Base-by-base conservation (phyloP, 2,113 vertebrate species). In the Tragelaphus buxtoni region DNA sequence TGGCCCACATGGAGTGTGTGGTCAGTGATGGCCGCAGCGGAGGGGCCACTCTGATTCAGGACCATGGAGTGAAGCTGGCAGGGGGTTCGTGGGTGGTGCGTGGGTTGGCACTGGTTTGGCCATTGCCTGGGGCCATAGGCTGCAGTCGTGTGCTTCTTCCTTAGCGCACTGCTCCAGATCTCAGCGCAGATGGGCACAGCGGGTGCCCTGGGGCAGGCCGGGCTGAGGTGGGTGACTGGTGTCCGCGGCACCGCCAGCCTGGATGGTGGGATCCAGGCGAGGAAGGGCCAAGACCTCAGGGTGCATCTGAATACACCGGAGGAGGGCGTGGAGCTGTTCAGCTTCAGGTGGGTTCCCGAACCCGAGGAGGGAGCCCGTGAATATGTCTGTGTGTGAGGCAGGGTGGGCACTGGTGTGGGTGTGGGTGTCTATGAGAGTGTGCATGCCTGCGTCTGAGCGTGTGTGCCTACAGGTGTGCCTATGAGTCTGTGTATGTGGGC, bases 231-330 rank as follows among this genome's bases (percentile, higher is more conserved):
- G 99, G 97, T 98, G 55, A 98, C 98, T 81, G 98, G 98, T 45
- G 5, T 99, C 77, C 99, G 86, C 17, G 99, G 98, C 80, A 98
- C 98, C 26, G 98, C 98, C 51, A 99, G 99, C 96, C 97, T 99
- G 90, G 99, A 99, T 51, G 99, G 99, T 18, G 99, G 99, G 77
- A 82, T 99, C 84, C 99, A 98, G 88, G 84, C 99, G 1, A 99
- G 99, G 98, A 99, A 99, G 63, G 99, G 99, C 3, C 99, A 97
- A 85, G 99, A 99, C n/a, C 92, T 99, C 85, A 99, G 99, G 93
- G 96, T 99, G 95, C 98, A 98, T 6, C 98, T 99, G 39, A 99
- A 99, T 97, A 99, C 98, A 17, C 99, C 99, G 0, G 99, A 99
- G 97, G 99, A 99, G 28, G 88, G 98, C 13, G 98, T 99, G 98